Evolutionary conservation across 2,797 vertebrate species (phyloP), one percentile per base, ranked within the genome.

Genomic region (Notolabrus celidotus): DNA sequence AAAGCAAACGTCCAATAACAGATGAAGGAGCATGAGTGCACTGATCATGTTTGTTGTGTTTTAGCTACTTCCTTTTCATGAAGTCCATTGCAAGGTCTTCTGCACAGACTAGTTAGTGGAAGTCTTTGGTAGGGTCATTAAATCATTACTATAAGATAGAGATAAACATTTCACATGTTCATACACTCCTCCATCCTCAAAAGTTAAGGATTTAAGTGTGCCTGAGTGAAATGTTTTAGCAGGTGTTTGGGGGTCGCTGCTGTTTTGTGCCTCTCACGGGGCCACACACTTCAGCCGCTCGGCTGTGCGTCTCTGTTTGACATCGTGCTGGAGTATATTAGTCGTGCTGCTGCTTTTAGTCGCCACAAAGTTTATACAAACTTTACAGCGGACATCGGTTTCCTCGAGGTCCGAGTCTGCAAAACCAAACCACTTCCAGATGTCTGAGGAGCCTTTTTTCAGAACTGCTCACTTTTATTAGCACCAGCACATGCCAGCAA

Each of bases 341-440:
- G 46, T 23, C 20, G 20, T 43, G 45, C 16, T 46, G 0, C 34
- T 46, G 45, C 45, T 46, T 46, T 46, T 46, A 46, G 45, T 47
- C 6, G 7, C 46, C 46, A 47, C 46, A 47, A 25, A 47, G 14
- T 47, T 25, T 47, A 47, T 47, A 25, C 23, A 47, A 47, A 47
- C 46, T 47, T 47, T 47, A 47, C 23, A 47, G 46, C 46, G 14
- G 46, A 47, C 46, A 47, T 25, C 47, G 46, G 46, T 47, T 47
- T 47, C 46, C 46, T 25, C 47, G 20, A 47, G 46, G 46, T 47
- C 46, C 46, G 25, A 16, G 22, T 25, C 14, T 47, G 46, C 45
- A 47, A 47, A 47, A 47, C 22, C 46, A 47, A 47, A 47, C 22
- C 46, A 47, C 46, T 47, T 47, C 46, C 45, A 46, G 45, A 46